phyloP scores from a whole-genome alignment of 2,797 vertebrate genomes.

The Eulemur rubriventer region DNA sequence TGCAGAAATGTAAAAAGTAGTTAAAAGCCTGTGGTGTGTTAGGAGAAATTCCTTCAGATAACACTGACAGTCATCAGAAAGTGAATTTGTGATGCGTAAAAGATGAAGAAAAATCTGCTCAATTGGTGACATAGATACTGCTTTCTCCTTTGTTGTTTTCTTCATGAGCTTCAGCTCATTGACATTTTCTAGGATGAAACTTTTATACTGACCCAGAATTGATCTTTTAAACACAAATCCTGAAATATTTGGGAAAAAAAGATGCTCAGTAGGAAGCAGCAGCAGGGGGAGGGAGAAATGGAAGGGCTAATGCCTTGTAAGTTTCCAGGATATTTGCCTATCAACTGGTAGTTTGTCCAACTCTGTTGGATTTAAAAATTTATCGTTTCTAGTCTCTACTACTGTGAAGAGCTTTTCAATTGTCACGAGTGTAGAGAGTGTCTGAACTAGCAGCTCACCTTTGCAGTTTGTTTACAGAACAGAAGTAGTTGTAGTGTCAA shows the following conservation, averaged over 20 bases:
- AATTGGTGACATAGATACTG: conserved; percentile 25
- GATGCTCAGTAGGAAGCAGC: background rate
- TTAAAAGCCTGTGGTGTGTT: conserved; percentile 72
- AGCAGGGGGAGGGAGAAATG: background rate
- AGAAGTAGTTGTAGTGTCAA: background rate
- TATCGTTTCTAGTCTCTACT: background rate
- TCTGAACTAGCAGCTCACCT: background rate
- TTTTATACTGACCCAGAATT: conserved; percentile 37
- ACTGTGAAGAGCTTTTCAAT: background rate
- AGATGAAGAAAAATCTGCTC: conserved; percentile 41
- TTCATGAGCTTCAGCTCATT: conserved; percentile 38
- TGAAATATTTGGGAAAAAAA: background rate
- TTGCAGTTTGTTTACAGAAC: conserved; percentile 29
- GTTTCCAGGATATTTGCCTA: background rate
- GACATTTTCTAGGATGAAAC: conserved; percentile 60
- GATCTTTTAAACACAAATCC: conserved; percentile 50
- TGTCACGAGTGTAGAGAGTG: background rate
- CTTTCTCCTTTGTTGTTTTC: conserved; percentile 50
- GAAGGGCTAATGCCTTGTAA: background rate
- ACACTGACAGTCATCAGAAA: conserved; percentile 72
- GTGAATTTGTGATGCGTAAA: conserved; percentile 52
- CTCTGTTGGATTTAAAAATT: conserved; percentile 10
- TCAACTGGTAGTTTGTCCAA: background rate
- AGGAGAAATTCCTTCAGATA: conserved; percentile 70
- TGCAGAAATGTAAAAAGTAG: conserved; percentile 73